Base-by-base conservation (phyloP, 1,140 invertebrate genomes). In the Cylas formicarius region DNA sequence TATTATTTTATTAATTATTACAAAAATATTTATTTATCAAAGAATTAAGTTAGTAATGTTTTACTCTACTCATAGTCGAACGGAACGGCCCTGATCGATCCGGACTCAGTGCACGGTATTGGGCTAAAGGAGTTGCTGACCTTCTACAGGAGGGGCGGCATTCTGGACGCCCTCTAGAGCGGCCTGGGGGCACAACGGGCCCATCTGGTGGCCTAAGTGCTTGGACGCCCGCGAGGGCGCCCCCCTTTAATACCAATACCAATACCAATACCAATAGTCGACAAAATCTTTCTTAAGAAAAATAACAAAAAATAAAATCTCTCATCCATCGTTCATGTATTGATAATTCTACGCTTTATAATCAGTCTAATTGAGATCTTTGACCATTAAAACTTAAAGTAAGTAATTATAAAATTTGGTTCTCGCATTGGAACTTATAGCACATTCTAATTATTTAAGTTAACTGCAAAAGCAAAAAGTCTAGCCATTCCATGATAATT, bases 391-490 rank as follows among this genome's bases (percentile, higher is more conserved):
- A 19, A 19, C 14, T 36, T 17, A 20, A 20, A 36, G 34, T 19
- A 20, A 22, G 34, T 36, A 36, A 36, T 20, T 20, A 36, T 20
- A 36, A n/a, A n/a, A 28, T 36, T 36, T 36, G 34, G 34, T 20
- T 20, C 19, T 36, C 24, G 24, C 34, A 22, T 36, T 36, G 16
- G 11, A 41, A 43, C 16, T 20, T 43, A 32, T 3, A 22, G 27
- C 10, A 32, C 27, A 43, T 33, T 32, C 19, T 17, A 20, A 43
- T 21, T 43, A n/a, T 35, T 20, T 32, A n/a, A 40, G 31, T 40
- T 47, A 29, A 24, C 27, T 33, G 35, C 41, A 36, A 40, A 23
- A 32, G 21, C 39, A 40, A 40, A 47, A n/a, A n/a, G n/a, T n/a
- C n/a, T n/a, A 2, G 26, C 37, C 37, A 31, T 24, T 31, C 35